Evolutionary conservation across 92 coral and sea anemone genomes (phyloP), one percentile per base, ranked within the genome.

Genomic region (Parazoanthus atlanticus): DNA sequence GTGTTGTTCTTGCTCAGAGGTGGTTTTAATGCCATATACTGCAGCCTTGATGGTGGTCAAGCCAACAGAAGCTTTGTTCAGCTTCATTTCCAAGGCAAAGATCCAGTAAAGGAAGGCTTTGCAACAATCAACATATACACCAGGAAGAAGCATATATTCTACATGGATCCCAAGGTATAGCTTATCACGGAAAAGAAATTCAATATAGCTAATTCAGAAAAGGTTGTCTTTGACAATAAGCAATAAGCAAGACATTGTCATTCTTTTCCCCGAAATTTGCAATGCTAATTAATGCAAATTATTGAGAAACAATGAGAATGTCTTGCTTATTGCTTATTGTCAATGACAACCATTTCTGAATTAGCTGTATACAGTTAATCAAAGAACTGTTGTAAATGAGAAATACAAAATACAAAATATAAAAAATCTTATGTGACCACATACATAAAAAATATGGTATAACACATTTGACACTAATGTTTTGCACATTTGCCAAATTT

Each of bases 11-110:
- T 92, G 5, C 38, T 56, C 3, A 54, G 36, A 66, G 38, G 85
- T 31, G 92, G 91, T 17, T 90, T 93, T 28, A 47, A 61, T 7
- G 34, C 72, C 1, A 28, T 77, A 17, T 93, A 85, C 89, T 93
- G 93, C 79, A 79, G 93, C 29, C 89, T 88, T 13, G 90, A 93
- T 85, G 95, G 93, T 41, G 93, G 91, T 2, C 88, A 84, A n/a
- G 91, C 91, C 21, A 92, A 92, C 65, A 32, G 92, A 8, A 75
- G 71, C 71, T 92, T 92, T 76, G 74, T 92, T 8, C 84, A 92
- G 36, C 77, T 92, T 74, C 94, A 92, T 31, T 92, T 90, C 31
- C 25, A 82, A 1, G 94, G 77, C 21, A 90, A 90, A 34, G 93
- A 92, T 54, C 85, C 95, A 13, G 83, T 28, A 13, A 38, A 86